These are phyloP conservation scores for Nansenia antarctica DNA, from an alignment of 2,113 vertebrate species.

Conservation along the genomic window DNA sequence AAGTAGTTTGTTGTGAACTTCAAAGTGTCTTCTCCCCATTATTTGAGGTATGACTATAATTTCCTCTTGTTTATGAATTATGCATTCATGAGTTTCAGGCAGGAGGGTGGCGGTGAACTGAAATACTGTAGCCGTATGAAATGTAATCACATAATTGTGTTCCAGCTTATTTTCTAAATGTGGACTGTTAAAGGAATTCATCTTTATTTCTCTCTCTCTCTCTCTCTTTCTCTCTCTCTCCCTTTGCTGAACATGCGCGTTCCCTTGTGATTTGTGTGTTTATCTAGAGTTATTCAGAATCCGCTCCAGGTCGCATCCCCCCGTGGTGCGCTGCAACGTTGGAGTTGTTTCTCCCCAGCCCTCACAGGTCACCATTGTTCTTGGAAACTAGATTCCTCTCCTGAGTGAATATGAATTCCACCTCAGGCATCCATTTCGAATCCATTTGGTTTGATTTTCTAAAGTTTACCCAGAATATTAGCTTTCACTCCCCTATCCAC, in stretches of 20 bases:
- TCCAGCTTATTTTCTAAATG: constrained; percentile 27
- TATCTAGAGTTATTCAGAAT: constrained; percentile 19
- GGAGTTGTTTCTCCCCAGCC: constrained; percentile 13
- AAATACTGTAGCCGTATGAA: constrained; percentile 28
- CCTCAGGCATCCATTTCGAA: constrained; percentile 39
- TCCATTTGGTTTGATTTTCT: constrained; percentile 42
- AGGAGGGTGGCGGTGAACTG: background rate
- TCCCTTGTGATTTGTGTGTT: background rate
- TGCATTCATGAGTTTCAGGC: background rate
- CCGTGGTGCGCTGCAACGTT: background rate
- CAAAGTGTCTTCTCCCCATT: background rate
- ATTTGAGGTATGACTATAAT: background rate
- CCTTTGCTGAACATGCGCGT: constrained; percentile 14
- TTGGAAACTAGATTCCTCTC: constrained; percentile 33
- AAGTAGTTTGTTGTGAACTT: constrained; percentile 25
- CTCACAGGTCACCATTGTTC: constrained; percentile 38
- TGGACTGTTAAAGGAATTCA: constrained; percentile 25
- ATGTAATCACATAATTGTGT: constrained; percentile 44
- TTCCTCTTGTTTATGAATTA: background rate
- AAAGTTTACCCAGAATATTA: constrained; percentile 55
- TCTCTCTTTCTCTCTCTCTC: background rate
- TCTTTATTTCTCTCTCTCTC: constrained; percentile 10
- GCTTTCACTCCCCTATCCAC: constrained; percentile 32
- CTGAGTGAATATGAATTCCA: constrained; percentile 33
- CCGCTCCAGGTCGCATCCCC: background rate